Evolutionary conservation across 2,797 vertebrate species (phyloP).

Genomic region (Pristis pectinata): DNA sequence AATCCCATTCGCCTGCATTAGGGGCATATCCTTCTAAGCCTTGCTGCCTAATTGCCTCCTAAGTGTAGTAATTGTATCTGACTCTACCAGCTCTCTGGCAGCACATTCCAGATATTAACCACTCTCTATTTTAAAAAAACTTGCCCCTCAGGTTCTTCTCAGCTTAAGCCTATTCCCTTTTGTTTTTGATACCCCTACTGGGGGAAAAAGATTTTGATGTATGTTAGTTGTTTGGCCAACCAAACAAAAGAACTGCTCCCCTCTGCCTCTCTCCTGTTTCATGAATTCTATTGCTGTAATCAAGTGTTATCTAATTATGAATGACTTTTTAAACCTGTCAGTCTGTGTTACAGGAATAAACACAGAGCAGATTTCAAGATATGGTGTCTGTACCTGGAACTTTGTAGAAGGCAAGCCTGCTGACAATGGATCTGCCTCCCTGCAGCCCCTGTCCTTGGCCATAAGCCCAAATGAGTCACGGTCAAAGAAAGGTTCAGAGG

Average conservation of each 20-base stretch:
- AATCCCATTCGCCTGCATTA: no score
- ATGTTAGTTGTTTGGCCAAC: neutral
- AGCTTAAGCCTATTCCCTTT: no score
- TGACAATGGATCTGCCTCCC: neutral
- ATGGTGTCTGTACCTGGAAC: neutral
- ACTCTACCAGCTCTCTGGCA: no score
- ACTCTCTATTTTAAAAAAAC: no score
- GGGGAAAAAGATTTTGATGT: no score
- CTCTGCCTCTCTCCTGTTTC: neutral
- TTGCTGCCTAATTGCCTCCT: no score
- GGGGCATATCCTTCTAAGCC: no score
- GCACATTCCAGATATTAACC: no score
- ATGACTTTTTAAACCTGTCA: neutral
- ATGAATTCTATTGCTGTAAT: neutral
- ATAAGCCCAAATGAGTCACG: no score
- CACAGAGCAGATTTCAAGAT: neutral
- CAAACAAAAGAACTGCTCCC: neutral
- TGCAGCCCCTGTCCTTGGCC: neutral
- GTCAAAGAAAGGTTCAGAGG: neutral
- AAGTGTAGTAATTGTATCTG: no score
- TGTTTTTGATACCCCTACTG: no score
- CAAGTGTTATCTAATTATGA: neutral
- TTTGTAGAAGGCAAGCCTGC: neutral
- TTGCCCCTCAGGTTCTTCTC: no score
- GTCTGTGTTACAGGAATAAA: neutral